Percentiles rank a stretch among this genome's conserved stretches.
Evolutionary conservation across 1,140 invertebrate genomes (phyloP).

Genomic region (Trichonephila clavata): DNA sequence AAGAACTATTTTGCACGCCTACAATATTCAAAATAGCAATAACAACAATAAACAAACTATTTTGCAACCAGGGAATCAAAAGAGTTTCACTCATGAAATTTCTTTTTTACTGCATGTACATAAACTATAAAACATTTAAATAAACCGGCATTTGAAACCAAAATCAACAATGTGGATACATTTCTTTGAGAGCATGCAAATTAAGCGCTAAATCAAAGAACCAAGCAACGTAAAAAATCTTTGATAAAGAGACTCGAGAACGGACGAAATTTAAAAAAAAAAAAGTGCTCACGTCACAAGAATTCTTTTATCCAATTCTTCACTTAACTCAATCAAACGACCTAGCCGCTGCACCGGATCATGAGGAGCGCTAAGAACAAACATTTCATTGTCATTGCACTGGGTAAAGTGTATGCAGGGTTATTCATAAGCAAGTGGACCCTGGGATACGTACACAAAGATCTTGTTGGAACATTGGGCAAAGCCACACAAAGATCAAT

Average conservation of each 20-base stretch:
- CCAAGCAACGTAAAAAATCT: neutral
- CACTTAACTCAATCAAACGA: conserved; percentile 44
- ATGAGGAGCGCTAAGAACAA: neutral
- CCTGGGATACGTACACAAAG: conserved; percentile 33
- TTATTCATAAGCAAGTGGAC: conserved; percentile 24
- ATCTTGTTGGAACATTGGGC: conserved; percentile 24
- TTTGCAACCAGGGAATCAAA: too few species aligned
- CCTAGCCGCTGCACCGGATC: neutral
- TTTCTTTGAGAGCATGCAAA: neutral
- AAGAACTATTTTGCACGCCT: too few species aligned
- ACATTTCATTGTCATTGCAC: conserved; percentile 53
- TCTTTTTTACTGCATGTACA: too few species aligned
- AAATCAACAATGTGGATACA: neutral
- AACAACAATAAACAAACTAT: too few species aligned
- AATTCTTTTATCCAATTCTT: conserved; percentile 36
- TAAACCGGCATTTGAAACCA: neutral
- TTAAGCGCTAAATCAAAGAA: neutral
- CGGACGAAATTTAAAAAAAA: neutral
- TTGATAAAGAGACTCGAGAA: neutral
- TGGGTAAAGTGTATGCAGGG: neutral
- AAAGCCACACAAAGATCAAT: conserved; percentile 66
- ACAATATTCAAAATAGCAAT: too few species aligned
- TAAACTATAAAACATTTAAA: too few species aligned
- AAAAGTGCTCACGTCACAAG: conserved; percentile 15
- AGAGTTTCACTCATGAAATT: too few species aligned